phyloP scores from a whole-genome alignment of 2,113 vertebrate species.

The Scolopax mira region DNA sequence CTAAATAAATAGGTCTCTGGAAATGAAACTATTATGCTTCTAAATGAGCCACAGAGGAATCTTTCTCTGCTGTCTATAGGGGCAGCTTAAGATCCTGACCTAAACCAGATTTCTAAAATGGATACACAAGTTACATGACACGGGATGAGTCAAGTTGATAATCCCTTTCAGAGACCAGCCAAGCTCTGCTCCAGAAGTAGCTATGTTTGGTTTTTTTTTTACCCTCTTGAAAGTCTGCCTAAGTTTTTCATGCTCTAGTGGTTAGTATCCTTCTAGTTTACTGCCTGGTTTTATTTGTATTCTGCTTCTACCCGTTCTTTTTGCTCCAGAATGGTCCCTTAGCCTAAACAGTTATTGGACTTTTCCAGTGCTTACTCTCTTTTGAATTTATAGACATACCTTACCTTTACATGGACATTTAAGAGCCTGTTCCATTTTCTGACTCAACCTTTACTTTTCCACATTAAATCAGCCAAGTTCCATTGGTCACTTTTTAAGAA shows the following conservation, averaged over 20 bases:
- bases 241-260: neutral
- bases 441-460: neutral
- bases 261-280: neutral
- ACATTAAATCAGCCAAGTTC: neutral
- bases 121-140: neutral
- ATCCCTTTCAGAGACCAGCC: neutral
- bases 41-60: neutral
- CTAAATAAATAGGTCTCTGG: neutral
- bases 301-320: neutral
- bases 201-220: neutral
- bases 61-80: neutral
- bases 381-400: neutral
- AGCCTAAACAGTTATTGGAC: neutral
- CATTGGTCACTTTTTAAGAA: neutral
- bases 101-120: conserved; percentile 3
- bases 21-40: neutral
- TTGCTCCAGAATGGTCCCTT: neutral
- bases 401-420: neutral
- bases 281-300: neutral
- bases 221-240: neutral
- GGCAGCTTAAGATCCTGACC: neutral
- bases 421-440: neutral
- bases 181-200: neutral
- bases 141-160: neutral
- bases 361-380: neutral